These are phyloP conservation scores for Lutjanus erythropterus DNA, from an alignment of 2,113 vertebrate species.

Conservation along the genomic window DNA sequence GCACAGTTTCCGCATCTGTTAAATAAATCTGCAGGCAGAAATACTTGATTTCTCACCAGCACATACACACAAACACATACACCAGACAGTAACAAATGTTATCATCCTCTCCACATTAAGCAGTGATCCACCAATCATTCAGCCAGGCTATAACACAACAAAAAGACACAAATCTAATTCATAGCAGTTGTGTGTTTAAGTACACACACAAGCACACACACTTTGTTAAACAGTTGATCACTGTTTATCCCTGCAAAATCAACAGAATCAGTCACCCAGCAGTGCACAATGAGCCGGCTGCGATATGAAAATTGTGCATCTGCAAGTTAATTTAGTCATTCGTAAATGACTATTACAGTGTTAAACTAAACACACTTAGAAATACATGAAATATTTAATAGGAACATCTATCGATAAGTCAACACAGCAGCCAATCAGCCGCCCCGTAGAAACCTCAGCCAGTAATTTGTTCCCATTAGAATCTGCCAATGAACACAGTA, in stretches of 20 bases:
- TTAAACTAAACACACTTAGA: slow-evolving; percentile 17
- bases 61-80: slow-evolving; percentile 11
- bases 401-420: slow-evolving; percentile 28
- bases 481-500: slow-evolving; percentile 50
- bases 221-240: slow-evolving; percentile 31
- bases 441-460: slow-evolving; percentile 33
- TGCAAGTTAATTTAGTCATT: slow-evolving; percentile 41
- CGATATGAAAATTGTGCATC: slow-evolving; percentile 35
- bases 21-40: slow-evolving; percentile 25
- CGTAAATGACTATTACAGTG: slow-evolving; percentile 40
- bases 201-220: background rate
- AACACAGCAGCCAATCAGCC: slow-evolving; percentile 22
- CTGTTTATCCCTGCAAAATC: slow-evolving; percentile 47
- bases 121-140: background rate
- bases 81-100: background rate
- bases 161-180: slow-evolving; percentile 17
- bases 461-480: slow-evolving; percentile 55
- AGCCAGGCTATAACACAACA: slow-evolving; percentile 1
- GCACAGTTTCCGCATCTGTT: slow-evolving; percentile 28
- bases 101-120: background rate
- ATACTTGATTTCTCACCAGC: slow-evolving; percentile 1
- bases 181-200: background rate
- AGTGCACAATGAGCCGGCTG: slow-evolving; percentile 35
- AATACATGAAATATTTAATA: slow-evolving; percentile 52
- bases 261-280: slow-evolving; percentile 45